phyloP scores from a whole-genome alignment of 2,888 invertebrate species.

The Pristionchus entomophagus region DNA sequence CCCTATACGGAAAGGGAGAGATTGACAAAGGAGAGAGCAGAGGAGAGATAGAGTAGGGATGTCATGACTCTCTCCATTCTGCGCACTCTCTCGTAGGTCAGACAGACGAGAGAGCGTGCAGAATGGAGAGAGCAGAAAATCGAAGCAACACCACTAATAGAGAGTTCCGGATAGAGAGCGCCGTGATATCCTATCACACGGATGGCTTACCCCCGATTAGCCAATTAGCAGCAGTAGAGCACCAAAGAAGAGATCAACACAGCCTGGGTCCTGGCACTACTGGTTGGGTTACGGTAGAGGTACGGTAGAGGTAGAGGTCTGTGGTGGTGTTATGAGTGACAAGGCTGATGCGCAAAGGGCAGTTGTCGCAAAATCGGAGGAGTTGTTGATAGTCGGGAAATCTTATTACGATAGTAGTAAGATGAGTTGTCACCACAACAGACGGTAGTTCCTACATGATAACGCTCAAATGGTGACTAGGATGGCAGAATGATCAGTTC shows the following conservation, averaged over 20 bases:
- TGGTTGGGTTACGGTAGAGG: background rate
- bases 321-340: background rate
- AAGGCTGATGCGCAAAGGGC: background rate
- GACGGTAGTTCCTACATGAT: too few relatives aligned
- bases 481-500: too few relatives aligned
- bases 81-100: too few relatives aligned
- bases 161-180: background rate
- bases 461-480: too few relatives aligned
- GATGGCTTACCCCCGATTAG: conserved; percentile 35
- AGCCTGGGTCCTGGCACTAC: background rate
- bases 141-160: too few relatives aligned
- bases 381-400: conserved; percentile 1
- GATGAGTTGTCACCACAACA: background rate
- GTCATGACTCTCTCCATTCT: too few relatives aligned
- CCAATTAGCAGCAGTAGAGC: conserved; percentile 1
- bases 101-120: too few relatives aligned
- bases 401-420: background rate
- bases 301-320: conserved; percentile 4
- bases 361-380: background rate
- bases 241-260: background rate
- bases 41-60: background rate
- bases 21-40: conserved; percentile 17
- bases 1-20: background rate
- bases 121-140: too few relatives aligned
- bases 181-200: conserved; percentile 38